phyloP scores from a whole-genome alignment of 2,113 vertebrate genomes.

The Sander lucioperca region DNA sequence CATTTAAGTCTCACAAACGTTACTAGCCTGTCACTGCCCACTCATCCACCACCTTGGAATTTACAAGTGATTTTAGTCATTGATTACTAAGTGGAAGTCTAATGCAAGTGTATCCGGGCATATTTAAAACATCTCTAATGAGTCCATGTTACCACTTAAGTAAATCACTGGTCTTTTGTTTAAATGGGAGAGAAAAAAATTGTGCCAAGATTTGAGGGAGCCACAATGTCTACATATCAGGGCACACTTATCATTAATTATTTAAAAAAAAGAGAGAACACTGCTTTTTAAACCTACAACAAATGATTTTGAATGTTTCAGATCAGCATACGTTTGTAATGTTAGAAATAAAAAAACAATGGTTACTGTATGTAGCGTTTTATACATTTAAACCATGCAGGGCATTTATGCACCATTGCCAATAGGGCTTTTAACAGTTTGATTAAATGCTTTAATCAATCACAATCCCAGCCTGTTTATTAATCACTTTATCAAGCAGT shows the following conservation, averaged over 20 bases:
- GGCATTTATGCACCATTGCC: constrained; percentile 90
- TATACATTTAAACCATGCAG: constrained; percentile 80
- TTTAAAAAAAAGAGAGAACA: constrained; percentile 18
- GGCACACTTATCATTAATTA: constrained; percentile 38
- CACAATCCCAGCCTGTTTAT: constrained; percentile 97
- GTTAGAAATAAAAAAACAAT: constrained; percentile 26
- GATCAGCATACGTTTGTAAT: constrained; percentile 25
- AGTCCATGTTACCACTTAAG: constrained; percentile 61
- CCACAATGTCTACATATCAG: constrained; percentile 32
- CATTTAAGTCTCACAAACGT: constrained; percentile 85
- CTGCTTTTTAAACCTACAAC: constrained; percentile 4
- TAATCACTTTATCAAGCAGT: constrained; percentile 99
- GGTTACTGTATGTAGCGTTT: constrained; percentile 35
- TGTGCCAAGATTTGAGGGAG: constrained; percentile 33
- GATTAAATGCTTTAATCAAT: constrained; percentile 99
- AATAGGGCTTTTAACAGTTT: constrained; percentile 95
- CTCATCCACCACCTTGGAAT: constrained; percentile 78
- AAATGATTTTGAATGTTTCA: constrained; percentile 24
- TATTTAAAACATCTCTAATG: constrained; percentile 69
- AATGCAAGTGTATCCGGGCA: constrained; percentile 59
- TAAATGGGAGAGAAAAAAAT: constrained; percentile 56
- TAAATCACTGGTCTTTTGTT: constrained; percentile 63
- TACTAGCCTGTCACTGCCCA: constrained; percentile 80
- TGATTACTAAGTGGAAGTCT: constrained; percentile 76
- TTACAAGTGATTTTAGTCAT: constrained; percentile 82